Percentiles rank a stretch among this genome's conserved stretches.
These are phyloP conservation scores for Pipistrellus kuhlii DNA, from an alignment of 2,797 vertebrate species.

Conservation along the genomic window DNA sequence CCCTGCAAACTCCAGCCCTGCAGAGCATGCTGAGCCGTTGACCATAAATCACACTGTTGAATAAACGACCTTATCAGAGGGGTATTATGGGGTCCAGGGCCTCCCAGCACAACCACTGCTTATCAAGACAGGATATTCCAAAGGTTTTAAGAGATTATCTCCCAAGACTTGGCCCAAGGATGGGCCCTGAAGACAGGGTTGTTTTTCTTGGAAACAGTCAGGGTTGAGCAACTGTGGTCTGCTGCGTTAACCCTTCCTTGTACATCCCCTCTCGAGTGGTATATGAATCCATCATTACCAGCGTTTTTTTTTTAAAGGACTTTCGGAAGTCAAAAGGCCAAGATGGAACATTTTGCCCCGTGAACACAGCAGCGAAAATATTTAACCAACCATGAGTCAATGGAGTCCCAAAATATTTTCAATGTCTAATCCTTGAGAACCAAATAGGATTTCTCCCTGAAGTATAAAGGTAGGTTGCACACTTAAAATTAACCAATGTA, in stretches of 20 bases:
- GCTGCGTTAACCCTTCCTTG: background rate
- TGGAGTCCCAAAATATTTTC: background rate
- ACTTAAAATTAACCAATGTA: background rate
- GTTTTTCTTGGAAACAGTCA: background rate
- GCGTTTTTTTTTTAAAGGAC: background rate
- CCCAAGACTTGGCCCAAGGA: background rate
- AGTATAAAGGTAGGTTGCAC: background rate
- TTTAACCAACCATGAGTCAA: background rate
- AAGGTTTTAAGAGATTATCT: background rate
- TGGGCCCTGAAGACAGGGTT: background rate
- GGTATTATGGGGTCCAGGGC: background rate
- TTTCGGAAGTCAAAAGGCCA: background rate
- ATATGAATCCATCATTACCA: background rate
- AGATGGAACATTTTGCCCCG: background rate
- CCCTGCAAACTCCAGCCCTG: background rate
- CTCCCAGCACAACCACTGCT: background rate
- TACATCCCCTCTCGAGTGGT: background rate
- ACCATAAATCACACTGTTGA: background rate
- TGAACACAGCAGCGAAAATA: background rate
- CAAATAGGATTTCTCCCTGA: background rate
- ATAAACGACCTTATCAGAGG: background rate
- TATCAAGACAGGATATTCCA: background rate
- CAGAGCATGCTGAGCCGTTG: background rate
- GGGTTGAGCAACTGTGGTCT: background rate
- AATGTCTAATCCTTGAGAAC: background rate